These are phyloP conservation scores for Elegia similella DNA, from an alignment of 2,888 invertebrate species.

Conservation along the genomic window DNA sequence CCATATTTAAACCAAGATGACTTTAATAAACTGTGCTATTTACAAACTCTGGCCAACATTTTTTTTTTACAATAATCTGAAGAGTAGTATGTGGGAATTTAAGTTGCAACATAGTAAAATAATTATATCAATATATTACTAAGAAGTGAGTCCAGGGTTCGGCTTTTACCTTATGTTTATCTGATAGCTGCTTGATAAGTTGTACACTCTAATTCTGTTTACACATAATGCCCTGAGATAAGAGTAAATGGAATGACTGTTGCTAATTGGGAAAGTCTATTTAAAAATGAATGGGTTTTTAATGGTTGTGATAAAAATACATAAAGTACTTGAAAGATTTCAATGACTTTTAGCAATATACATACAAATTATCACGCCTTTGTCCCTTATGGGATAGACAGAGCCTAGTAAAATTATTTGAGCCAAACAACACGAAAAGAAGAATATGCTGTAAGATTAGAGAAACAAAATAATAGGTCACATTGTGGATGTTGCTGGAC, in stretches of 20 bases:
- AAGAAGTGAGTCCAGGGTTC: background rate
- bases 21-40: too few relatives aligned
- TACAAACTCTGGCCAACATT: too few relatives aligned
- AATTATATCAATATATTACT: background rate
- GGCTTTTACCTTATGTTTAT: background rate
- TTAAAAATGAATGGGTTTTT: background rate
- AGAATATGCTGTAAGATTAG: too few relatives aligned
- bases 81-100: background rate
- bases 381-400: too few relatives aligned
- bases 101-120: background rate
- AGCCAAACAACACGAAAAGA: too few relatives aligned
- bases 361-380: too few relatives aligned
- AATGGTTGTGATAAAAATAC: background rate
- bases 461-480: too few relatives aligned
- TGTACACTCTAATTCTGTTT: background rate
- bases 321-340: background rate
- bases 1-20: too few relatives aligned
- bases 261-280: background rate
- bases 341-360: background rate
- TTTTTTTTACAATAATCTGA: too few relatives aligned
- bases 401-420: too few relatives aligned
- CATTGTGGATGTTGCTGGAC: too few relatives aligned
- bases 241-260: background rate
- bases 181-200: slow-evolving; percentile 10
- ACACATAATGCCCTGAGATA: background rate